Evolutionary conservation across 2,888 invertebrate species (phyloP).

Genomic region (Matsumyia berberina): DNA sequence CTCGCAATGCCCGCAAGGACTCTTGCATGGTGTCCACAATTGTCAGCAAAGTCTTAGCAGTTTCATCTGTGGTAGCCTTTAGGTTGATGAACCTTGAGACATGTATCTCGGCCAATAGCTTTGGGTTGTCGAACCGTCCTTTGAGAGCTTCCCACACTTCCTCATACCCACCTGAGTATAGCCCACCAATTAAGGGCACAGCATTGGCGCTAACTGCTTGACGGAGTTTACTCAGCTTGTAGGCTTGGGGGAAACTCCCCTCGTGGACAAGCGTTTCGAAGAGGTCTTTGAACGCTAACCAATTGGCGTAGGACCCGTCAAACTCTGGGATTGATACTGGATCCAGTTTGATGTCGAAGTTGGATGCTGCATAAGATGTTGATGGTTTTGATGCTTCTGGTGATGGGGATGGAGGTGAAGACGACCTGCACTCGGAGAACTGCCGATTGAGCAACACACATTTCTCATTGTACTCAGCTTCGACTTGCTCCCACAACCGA

Average conservation of each 20-base stretch:
- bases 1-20: no score
- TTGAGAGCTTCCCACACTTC: slow-evolving; percentile 46
- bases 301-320: no score
- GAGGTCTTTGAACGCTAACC: no score
- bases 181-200: slow-evolving; percentile 44
- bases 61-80: slow-evolving; percentile 36
- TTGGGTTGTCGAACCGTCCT: slow-evolving; percentile 50
- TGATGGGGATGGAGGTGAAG: slow-evolving; percentile 25
- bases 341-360: no score
- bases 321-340: no score
- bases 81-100: no score
- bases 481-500: slow-evolving; percentile 12
- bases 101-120: slow-evolving; percentile 56
- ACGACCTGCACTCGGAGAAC: slow-evolving; percentile 22
- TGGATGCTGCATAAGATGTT: no score
- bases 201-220: slow-evolving; percentile 35
- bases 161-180: slow-evolving; percentile 47
- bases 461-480: background rate
- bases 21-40: slow-evolving; percentile 27
- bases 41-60: slow-evolving; percentile 24
- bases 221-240: slow-evolving; percentile 45
- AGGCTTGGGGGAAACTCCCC: no score
- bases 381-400: slow-evolving; percentile 77
- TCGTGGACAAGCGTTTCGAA: no score
- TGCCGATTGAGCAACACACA: slow-evolving; percentile 8